Percentiles rank a stretch among this genome's conserved stretches.
Conservation (phyloP, 92 coral and sea anemone genomes). For the Palythoa grandiflora region DNA sequence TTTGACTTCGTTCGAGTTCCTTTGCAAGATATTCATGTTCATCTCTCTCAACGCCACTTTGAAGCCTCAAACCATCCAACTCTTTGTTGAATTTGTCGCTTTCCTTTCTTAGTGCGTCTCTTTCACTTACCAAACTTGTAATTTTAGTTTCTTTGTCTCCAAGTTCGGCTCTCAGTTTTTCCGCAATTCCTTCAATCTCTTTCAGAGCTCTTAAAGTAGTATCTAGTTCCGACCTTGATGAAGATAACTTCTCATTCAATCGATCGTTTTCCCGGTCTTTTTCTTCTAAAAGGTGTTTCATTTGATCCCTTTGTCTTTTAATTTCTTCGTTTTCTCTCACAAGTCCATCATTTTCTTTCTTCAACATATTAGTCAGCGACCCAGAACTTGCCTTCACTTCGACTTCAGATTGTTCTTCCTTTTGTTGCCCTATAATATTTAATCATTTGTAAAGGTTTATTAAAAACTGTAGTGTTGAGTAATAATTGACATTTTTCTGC, state of each 20-base stretch:
- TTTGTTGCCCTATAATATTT: neutral
- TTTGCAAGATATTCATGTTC: constrained; percentile 31
- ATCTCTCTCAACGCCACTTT: constrained; percentile 52
- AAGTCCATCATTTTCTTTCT: constrained; percentile 84
- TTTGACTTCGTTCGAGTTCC: constrained; percentile 54
- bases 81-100: constrained; percentile 53
- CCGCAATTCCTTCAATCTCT: constrained; percentile 54
- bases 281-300: constrained; percentile 79
- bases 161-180: constrained; percentile 53
- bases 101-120: constrained; percentile 55
- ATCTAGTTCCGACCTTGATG: constrained; percentile 63
- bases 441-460: neutral
- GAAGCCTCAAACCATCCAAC: constrained; percentile 55
- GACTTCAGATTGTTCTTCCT: neutral
- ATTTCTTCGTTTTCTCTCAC: constrained; percentile 80
- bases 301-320: constrained; percentile 74
- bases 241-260: constrained; percentile 59
- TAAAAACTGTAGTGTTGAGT: too few relatives aligned
- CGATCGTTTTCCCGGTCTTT: constrained; percentile 81
- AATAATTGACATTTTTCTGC: too few relatives aligned
- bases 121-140: constrained; percentile 15
- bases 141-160: constrained; percentile 55
- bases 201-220: constrained; percentile 47
- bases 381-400: constrained; percentile 30
- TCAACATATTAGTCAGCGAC: constrained; percentile 76